phyloP scores from a whole-genome alignment of 2,113 vertebrate genomes.

The Tor tambroides region DNA sequence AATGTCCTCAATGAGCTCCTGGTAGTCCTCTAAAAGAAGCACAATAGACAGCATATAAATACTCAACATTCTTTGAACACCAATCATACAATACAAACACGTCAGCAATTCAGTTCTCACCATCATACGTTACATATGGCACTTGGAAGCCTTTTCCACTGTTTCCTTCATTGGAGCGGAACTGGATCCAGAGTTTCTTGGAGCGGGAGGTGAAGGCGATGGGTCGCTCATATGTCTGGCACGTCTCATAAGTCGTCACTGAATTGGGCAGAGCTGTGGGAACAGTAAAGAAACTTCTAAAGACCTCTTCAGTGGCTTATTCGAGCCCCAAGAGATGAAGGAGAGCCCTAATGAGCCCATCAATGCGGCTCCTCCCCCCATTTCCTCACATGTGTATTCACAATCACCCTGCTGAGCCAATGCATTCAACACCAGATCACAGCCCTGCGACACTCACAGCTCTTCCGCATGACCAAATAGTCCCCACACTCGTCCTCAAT shows the following conservation, averaged over 20 bases:
- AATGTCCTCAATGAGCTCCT: conserved; percentile 98
- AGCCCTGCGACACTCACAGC: conserved; percentile 79
- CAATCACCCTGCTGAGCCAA: conserved; percentile 9
- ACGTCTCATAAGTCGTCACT: conserved; percentile 97
- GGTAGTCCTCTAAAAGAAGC: conserved; percentile 90
- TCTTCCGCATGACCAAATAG: conserved; percentile 98
- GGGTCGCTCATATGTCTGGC: conserved; percentile 97
- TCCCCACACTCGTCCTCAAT: conserved; percentile 98
- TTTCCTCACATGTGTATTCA: conserved; percentile 22
- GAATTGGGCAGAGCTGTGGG: conserved; percentile 92
- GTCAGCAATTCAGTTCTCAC: conserved; percentile 71
- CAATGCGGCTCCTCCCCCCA: conserved; percentile 7
- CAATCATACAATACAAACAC: background rate
- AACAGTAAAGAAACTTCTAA: conserved; percentile 19
- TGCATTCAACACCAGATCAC: conserved; percentile 14
- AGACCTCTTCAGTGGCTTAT: conserved; percentile 22
- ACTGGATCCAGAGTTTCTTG: conserved; percentile 97
- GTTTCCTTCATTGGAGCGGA: conserved; percentile 96
- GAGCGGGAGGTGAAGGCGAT: conserved; percentile 99
- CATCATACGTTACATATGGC: conserved; percentile 96
- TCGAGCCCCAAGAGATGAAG: conserved; percentile 9
- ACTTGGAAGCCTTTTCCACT: conserved; percentile 96
- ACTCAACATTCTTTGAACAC: background rate
- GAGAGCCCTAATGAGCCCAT: conserved; percentile 33
- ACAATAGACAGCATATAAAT: background rate